These are phyloP conservation scores for Microtus obscurus DNA, from an alignment of 2,797 vertebrate species.

Conservation along the genomic window DNA sequence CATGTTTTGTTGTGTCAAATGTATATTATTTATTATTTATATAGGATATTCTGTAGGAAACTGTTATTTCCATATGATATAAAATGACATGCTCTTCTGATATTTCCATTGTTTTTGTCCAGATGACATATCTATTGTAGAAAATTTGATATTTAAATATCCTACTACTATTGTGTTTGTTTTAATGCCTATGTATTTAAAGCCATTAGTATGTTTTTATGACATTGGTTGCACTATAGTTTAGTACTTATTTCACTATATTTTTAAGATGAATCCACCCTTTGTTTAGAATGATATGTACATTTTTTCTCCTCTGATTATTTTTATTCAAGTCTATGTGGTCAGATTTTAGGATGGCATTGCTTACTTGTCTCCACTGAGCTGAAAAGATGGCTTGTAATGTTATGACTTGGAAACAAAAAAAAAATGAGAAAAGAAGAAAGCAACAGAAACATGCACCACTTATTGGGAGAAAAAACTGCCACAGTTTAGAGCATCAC, in stretches of 20 bases:
- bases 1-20: not conserved
- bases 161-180: not conserved
- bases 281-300: not conserved
- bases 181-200: too few relatives aligned
- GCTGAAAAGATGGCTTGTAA: not conserved
- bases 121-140: not conserved
- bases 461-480: too few relatives aligned
- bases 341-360: not conserved
- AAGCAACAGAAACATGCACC: not conserved
- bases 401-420: not conserved
- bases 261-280: not conserved
- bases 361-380: not conserved
- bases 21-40: not conserved
- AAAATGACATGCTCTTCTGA: not conserved
- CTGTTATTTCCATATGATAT: not conserved
- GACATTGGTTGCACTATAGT: not conserved
- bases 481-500: not conserved
- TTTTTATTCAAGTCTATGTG: not conserved
- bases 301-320: not conserved
- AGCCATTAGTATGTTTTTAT: too few relatives aligned
- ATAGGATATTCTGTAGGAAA: not conserved
- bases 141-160: not conserved
- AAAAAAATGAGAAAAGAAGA: not conserved
- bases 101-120: not conserved
- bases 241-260: not conserved